Percentiles rank a stretch among this genome's conserved stretches.
These are phyloP conservation scores for Vesta saturnalis DNA, from an alignment of 2,888 invertebrate species.

Conservation along the genomic window DNA sequence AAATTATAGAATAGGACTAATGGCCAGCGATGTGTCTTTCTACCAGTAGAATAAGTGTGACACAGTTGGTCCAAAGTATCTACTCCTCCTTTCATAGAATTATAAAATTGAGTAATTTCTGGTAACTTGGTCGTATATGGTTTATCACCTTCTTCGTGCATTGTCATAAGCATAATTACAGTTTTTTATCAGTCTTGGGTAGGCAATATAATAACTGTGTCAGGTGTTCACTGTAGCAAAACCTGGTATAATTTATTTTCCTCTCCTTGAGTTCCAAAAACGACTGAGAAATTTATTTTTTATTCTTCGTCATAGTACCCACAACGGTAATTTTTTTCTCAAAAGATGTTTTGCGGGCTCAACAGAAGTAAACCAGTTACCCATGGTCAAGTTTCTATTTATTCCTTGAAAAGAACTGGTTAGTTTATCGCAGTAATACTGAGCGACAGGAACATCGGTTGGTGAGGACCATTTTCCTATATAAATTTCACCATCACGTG, in stretches of 20 bases:
- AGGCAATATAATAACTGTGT: slow-evolving; percentile 17
- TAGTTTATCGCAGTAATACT: neutral
- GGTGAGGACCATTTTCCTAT: slow-evolving; percentile 10
- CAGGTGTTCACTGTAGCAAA: slow-evolving; percentile 19
- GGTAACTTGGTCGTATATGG: slow-evolving; percentile 18
- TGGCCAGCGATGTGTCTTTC: slow-evolving; percentile 23
- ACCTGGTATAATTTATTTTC: slow-evolving; percentile 21
- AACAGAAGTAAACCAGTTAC: slow-evolving; percentile 7
- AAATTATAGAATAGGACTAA: slow-evolving; percentile 19
- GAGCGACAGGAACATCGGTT: no score
- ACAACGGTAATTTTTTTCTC: slow-evolving; percentile 17
- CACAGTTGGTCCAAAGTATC: slow-evolving; percentile 14
- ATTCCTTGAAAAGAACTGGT: neutral
- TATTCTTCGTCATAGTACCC: slow-evolving; percentile 25
- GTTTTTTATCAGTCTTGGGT: slow-evolving; percentile 20
- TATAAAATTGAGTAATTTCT: slow-evolving; percentile 23
- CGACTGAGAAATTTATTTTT: slow-evolving; percentile 19
- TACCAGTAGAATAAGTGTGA: slow-evolving; percentile 2
- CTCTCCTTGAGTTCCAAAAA: slow-evolving; percentile 23
- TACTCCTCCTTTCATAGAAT: slow-evolving; percentile 21
- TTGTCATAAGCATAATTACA: slow-evolving; percentile 24
- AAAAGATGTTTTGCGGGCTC: slow-evolving; percentile 6
- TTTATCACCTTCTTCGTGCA: slow-evolving; percentile 25
- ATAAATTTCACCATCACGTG: slow-evolving; percentile 2
- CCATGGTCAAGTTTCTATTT: neutral